Percentiles rank a stretch among this genome's conserved stretches.
phyloP scores from a whole-genome alignment of 2,113 vertebrate species.

The Cheilinus undulatus region DNA sequence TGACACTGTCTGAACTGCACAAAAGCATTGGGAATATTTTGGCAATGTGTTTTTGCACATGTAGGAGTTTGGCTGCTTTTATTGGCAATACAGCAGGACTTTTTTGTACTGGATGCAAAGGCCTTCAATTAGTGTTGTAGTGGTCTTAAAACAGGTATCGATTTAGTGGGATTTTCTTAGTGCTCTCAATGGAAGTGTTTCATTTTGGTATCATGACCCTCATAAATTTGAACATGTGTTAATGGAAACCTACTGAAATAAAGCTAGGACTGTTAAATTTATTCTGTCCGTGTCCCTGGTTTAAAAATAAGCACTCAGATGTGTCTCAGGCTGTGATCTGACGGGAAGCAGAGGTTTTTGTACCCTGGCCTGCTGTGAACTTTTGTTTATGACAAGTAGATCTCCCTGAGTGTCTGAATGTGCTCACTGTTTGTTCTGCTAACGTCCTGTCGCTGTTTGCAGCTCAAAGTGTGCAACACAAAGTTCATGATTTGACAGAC shows the following conservation, averaged over 20 bases:
- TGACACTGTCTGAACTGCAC: too few relatives aligned
- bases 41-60: too few relatives aligned
- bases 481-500: slow-evolving; percentile 38
- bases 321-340: slow-evolving; percentile 10
- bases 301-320: background rate
- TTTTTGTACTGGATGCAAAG: too few relatives aligned
- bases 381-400: slow-evolving; percentile 8
- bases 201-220: too few relatives aligned
- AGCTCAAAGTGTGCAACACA: slow-evolving; percentile 39
- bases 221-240: slow-evolving; percentile 20
- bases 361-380: background rate
- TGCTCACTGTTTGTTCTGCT: background rate
- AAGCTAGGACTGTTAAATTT: background rate
- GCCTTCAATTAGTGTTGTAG: too few relatives aligned
- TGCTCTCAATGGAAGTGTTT: too few relatives aligned
- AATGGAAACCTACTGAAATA: slow-evolving; percentile 11
- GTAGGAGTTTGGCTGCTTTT: too few relatives aligned
- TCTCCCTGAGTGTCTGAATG: background rate
- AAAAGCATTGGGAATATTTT: too few relatives aligned
- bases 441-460: slow-evolving; percentile 9
- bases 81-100: too few relatives aligned
- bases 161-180: too few relatives aligned
- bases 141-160: too few relatives aligned
- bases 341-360: slow-evolving; percentile 12
- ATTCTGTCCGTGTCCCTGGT: background rate